phyloP scores from a whole-genome alignment of 1,140 invertebrate species.

The Aradophagus sp. region DNA sequence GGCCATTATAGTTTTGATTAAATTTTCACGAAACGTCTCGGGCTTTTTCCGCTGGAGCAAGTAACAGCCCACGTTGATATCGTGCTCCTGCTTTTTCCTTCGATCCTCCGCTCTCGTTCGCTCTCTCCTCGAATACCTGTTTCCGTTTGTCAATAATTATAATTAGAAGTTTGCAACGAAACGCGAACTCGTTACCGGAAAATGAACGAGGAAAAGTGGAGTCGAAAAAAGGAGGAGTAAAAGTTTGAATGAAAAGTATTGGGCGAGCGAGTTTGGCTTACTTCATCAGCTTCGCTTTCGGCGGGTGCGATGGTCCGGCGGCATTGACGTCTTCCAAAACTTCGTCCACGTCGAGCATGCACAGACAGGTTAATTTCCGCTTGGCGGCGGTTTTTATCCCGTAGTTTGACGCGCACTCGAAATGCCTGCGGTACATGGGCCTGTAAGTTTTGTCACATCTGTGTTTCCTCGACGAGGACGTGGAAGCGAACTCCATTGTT shows the following conservation, averaged over 20 bases:
- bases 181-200: background rate
- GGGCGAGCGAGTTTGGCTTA: constrained; percentile 23
- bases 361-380: constrained; percentile 34
- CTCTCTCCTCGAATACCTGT: constrained; percentile 25
- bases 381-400: constrained; percentile 17
- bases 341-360: constrained; percentile 14
- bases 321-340: constrained; percentile 8
- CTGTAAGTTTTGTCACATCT: constrained; percentile 18
- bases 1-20: constrained; percentile 82
- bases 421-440: constrained; percentile 19
- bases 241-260: too few species aligned
- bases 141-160: constrained; percentile 13
- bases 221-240: too few species aligned
- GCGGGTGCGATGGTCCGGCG: background rate
- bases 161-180: background rate
- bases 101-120: constrained; percentile 20
- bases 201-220: background rate
- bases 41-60: constrained; percentile 82
- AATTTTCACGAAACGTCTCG: constrained; percentile 86
- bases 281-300: constrained; percentile 28
- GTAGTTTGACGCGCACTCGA: constrained; percentile 2
- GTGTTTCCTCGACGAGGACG: background rate
- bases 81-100: constrained; percentile 21
- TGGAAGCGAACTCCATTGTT: constrained; percentile 7
- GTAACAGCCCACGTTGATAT: constrained; percentile 77